Conservation (phyloP, 2,113 vertebrate species). For the Mus spicilegus region DNA sequence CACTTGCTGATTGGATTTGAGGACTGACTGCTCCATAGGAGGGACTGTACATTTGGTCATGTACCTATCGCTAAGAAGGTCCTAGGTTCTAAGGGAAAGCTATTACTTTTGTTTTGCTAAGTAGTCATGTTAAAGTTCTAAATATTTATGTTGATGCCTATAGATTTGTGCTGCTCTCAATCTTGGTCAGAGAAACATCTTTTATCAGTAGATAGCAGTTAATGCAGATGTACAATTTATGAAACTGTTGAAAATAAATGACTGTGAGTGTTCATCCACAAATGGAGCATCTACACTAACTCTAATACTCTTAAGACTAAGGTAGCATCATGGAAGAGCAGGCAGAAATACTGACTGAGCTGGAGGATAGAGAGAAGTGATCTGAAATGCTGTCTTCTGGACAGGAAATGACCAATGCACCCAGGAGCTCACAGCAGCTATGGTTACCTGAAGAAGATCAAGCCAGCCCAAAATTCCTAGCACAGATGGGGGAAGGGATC, state of each 20-base stretch:
- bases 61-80: background rate
- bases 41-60: background rate
- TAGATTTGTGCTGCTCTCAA: background rate
- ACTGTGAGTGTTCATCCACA: background rate
- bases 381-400: background rate
- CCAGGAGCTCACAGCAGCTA: background rate
- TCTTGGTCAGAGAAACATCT: background rate
- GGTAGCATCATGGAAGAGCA: no score
- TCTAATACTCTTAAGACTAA: background rate
- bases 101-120: background rate
- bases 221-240: background rate
- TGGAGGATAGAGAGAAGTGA: background rate
- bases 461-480: background rate
- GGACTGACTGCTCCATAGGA: background rate
- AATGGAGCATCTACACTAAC: background rate
- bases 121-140: background rate
- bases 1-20: background rate
- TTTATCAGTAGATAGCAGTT: background rate
- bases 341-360: background rate
- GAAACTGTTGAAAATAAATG: background rate
- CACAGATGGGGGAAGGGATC: background rate
- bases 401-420: background rate
- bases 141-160: background rate
- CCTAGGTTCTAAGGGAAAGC: background rate
- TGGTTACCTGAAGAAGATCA: background rate